Percentiles rank a stretch among this genome's conserved stretches.
Conservation (phyloP, 2,888 invertebrate species). For the Drepana falcataria region DNA sequence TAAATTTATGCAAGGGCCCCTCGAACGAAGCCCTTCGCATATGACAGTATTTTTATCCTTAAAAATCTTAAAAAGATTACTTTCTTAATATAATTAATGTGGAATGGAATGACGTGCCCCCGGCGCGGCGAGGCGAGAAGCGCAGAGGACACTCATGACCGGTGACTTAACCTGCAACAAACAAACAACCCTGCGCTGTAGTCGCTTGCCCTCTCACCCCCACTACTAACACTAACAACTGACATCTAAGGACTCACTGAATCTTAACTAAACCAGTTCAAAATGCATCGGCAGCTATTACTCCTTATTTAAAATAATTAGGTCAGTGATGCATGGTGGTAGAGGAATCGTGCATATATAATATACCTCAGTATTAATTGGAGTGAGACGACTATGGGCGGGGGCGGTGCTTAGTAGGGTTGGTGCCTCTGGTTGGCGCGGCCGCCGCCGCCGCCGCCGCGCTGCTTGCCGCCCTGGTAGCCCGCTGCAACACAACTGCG, state of each 20-base stretch:
- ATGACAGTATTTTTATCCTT: conserved; percentile 65
- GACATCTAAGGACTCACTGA: too few species aligned
- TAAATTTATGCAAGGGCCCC: conserved; percentile 61
- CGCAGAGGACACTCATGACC: conserved; percentile 66
- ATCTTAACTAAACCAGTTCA: too few species aligned
- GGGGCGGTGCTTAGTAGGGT: conserved; percentile 84
- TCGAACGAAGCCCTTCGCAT: conserved; percentile 46
- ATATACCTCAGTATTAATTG: not conserved
- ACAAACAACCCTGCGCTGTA: conserved; percentile 6
- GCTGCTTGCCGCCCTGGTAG: conserved; percentile 91
- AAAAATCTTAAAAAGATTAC: conserved; percentile 70
- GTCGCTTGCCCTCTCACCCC: not conserved
- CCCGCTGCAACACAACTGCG: conserved; percentile 68
- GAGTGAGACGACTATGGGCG: conserved; percentile 72
- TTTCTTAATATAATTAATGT: conserved; percentile 74
- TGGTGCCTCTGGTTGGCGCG: conserved; percentile 92
- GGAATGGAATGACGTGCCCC: conserved; percentile 77
- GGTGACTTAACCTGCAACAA: conserved; percentile 75
- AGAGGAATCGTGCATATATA: not conserved
- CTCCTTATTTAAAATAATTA: too few species aligned
- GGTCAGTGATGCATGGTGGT: not conserved
- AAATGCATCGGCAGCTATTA: too few species aligned
- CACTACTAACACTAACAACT: too few species aligned
- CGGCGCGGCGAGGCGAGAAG: conserved; percentile 54
- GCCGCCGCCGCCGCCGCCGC: conserved; percentile 85